Conservation (phyloP, 1,140 invertebrate genomes). For the Ruditapes philippinarum region DNA sequence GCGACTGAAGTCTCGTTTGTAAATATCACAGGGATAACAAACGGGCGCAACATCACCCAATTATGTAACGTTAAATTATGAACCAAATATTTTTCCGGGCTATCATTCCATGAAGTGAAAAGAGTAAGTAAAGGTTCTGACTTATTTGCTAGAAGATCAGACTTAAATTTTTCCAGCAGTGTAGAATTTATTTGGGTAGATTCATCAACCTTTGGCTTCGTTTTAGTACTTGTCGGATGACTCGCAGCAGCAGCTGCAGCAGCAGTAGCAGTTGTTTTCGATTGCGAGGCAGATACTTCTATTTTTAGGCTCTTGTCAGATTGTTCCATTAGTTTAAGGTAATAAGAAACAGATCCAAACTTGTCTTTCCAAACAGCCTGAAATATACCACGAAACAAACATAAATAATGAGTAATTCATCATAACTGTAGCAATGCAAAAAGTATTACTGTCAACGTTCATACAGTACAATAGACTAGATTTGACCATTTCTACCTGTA, state of each 20-base stretch:
- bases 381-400: too few species aligned
- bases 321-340: constrained; percentile 55
- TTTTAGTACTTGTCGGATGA: background rate
- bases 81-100: constrained; percentile 62
- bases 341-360: constrained; percentile 50
- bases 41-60: constrained; percentile 69
- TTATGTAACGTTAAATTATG: constrained; percentile 73
- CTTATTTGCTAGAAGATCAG: constrained; percentile 3
- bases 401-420: too few species aligned
- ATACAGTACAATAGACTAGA: too few species aligned
- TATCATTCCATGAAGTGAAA: constrained; percentile 68
- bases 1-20: constrained; percentile 60
- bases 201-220: background rate
- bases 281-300: background rate
- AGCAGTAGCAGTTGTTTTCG: background rate
- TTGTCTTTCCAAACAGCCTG: constrained; percentile 56
- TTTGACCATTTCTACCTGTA: too few species aligned
- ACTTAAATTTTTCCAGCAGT: constrained; percentile 21
- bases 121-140: constrained; percentile 66
- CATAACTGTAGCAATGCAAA: too few species aligned
- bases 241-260: background rate
- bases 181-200: background rate
- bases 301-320: constrained; percentile 27
- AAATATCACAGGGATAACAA: constrained; percentile 69
- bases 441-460: too few species aligned